phyloP scores from a whole-genome alignment of 1,140 invertebrate species.

The Potamilus streckersoni region DNA sequence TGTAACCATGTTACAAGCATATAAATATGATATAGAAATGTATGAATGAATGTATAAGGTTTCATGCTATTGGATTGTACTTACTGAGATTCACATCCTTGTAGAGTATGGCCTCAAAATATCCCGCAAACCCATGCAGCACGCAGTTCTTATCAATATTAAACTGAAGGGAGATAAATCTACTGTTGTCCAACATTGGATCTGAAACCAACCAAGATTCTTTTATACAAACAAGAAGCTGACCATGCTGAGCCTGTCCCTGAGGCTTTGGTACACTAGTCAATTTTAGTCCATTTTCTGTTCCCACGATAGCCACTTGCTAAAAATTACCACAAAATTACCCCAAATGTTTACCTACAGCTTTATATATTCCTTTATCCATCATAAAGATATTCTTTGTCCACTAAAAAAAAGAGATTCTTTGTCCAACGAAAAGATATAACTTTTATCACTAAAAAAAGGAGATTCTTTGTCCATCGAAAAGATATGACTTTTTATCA shows the following conservation, averaged over 20 bases:
- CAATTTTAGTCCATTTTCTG: background rate
- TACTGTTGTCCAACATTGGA: slow-evolving; percentile 76
- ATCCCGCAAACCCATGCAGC: slow-evolving; percentile 94
- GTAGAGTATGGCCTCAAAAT: slow-evolving; percentile 91
- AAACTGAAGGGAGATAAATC: slow-evolving; percentile 80
- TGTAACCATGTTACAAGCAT: too few relatives aligned
- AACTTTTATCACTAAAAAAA: too few relatives aligned
- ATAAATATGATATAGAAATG: too few relatives aligned
- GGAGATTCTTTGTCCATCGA: too few relatives aligned
- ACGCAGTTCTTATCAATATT: slow-evolving; percentile 79
- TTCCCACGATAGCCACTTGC: background rate
- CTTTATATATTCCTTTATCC: background rate
- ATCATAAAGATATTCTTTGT: background rate
- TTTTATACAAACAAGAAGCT: background rate
- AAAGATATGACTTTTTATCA: too few relatives aligned
- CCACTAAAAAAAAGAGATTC: too few relatives aligned
- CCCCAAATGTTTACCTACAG: background rate
- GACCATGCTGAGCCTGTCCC: background rate
- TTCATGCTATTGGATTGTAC: slow-evolving; percentile 21
- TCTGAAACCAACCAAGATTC: slow-evolving; percentile 36
- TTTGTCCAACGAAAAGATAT: too few relatives aligned
- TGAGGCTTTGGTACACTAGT: background rate
- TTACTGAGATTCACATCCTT: slow-evolving; percentile 85
- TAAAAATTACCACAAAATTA: background rate
- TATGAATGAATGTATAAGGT: too few relatives aligned